Conservation (phyloP, 2,888 invertebrate species). For the Callinectes sapidus region DNA sequence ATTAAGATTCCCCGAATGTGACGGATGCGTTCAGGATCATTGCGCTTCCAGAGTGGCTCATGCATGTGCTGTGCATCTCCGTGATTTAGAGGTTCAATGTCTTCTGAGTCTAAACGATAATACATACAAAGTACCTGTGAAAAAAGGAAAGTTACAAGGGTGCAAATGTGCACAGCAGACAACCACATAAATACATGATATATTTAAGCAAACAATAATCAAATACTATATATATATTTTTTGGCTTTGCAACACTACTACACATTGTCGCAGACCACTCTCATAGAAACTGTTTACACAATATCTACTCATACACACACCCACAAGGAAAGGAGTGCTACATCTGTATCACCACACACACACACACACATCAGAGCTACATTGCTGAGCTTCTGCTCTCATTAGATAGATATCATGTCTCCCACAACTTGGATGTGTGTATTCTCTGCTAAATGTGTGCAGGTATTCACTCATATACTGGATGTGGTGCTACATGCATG, state of each 20-base stretch:
- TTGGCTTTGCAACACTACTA: background rate
- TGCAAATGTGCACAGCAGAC: background rate
- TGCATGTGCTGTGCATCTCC: constrained; percentile 73
- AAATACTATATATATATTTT: background rate
- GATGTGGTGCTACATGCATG: no score
- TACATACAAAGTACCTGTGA: constrained; percentile 76
- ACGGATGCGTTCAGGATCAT: constrained; percentile 70
- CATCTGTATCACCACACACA: no score
- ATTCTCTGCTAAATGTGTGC: no score
- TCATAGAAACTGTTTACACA: background rate
- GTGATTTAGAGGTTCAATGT: constrained; percentile 75
- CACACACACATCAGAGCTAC: no score
- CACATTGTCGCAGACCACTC: background rate
- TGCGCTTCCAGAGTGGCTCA: constrained; percentile 72
- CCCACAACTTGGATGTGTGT: no score
- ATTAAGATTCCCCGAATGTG: constrained; percentile 72
- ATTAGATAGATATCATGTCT: no score
- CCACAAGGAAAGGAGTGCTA: no score
- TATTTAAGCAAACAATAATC: background rate
- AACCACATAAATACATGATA: background rate
- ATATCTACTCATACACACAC: background rate
- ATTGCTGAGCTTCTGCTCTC: no score
- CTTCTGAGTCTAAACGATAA: constrained; percentile 77
- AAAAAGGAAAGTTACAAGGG: background rate
- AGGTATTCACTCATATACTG: no score